These are phyloP conservation scores for Theretra japonica DNA, from an alignment of 2,888 invertebrate genomes.

Conservation along the genomic window DNA sequence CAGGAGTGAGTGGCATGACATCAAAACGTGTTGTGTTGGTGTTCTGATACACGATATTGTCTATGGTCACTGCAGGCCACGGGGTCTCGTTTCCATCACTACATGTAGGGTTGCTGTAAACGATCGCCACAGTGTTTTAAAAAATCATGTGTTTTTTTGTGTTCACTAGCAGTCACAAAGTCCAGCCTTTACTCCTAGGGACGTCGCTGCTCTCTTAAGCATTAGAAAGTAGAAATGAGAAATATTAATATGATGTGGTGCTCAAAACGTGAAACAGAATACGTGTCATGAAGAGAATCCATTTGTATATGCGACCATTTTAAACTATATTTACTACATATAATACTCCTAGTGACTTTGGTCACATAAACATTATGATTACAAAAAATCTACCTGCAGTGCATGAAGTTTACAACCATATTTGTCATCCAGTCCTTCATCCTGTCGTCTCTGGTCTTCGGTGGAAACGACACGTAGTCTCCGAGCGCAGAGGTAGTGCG, in stretches of 20 bases:
- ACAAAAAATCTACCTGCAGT: conserved; percentile 38
- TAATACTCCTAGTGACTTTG: too few relatives aligned
- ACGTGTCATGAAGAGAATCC: too few relatives aligned
- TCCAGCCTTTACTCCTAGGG: too few relatives aligned
- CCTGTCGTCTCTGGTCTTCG: conserved; percentile 35
- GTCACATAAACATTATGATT: neutral
- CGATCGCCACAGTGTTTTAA: neutral
- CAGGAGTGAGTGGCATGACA: conserved; percentile 24
- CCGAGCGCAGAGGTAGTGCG: conserved; percentile 37
- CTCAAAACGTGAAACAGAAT: too few relatives aligned
- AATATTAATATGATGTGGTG: too few relatives aligned
- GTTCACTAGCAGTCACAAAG: neutral
- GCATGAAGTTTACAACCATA: conserved; percentile 42
- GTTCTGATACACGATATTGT: conserved; percentile 5
- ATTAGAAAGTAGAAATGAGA: too few relatives aligned
- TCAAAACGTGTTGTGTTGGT: neutral
- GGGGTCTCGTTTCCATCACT: neutral
- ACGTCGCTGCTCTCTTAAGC: too few relatives aligned
- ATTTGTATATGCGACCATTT: too few relatives aligned
- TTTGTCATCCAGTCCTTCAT: conserved; percentile 44
- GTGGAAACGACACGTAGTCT: conserved; percentile 31
- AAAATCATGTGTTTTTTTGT: neutral
- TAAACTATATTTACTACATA: too few relatives aligned
- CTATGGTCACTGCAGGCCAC: conserved; percentile 18
- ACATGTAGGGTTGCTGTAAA: conserved; percentile 31